phyloP scores from a whole-genome alignment of 2,113 vertebrate genomes.

The Phaethornis superciliosus region DNA sequence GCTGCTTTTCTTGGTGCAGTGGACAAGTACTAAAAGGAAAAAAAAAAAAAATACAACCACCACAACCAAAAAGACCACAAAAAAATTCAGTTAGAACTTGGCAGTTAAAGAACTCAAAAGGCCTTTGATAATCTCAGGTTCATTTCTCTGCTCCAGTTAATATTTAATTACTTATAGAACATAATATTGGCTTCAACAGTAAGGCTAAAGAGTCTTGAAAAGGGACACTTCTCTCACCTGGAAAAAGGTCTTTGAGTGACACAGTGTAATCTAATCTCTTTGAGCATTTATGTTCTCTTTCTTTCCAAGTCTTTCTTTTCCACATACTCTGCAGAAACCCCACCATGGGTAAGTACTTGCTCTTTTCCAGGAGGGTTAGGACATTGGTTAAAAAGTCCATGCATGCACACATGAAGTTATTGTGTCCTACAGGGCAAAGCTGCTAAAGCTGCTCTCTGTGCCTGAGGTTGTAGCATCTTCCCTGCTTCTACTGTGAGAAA shows the following conservation, averaged over 20 bases:
- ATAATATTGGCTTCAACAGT: not conserved
- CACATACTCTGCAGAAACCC: not conserved
- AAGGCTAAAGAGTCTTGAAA: not conserved
- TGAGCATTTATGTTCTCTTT: not conserved
- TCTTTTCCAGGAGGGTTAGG: not conserved
- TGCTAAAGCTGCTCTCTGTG: not conserved
- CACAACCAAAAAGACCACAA: no score
- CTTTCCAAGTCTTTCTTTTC: not conserved
- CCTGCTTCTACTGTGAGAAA: not conserved
- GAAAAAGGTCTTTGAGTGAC: not conserved
- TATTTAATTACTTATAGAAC: not conserved
- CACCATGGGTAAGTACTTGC: not conserved
- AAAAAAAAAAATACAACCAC: not conserved
- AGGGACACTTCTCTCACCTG: not conserved
- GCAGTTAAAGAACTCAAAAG: not conserved
- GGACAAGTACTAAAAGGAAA: not conserved
- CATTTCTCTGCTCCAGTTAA: not conserved
- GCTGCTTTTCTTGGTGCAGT: not conserved
- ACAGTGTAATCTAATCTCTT: not conserved
- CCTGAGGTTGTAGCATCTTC: rapidly evolving
- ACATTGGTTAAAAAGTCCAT: no score
- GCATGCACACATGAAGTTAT: rapidly evolving
- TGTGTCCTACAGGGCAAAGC: rapidly evolving
- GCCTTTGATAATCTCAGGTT: not conserved
- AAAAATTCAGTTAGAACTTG: not conserved